Percentiles rank a stretch among this genome's conserved stretches.
Conservation (phyloP, 2,888 invertebrate species). For the Lutraria lutraria region DNA sequence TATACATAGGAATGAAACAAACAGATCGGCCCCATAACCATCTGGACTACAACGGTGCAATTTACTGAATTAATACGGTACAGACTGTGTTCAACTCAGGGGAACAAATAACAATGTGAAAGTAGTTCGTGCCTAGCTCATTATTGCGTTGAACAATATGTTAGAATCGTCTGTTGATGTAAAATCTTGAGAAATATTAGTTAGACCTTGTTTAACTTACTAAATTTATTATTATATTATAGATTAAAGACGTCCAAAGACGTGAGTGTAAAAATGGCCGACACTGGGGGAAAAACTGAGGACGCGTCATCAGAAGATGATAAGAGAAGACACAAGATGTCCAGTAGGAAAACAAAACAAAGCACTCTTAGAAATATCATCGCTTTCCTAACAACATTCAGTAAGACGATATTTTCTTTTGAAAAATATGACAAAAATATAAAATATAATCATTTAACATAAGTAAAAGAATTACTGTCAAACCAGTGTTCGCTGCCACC, state of each 20-base stretch:
- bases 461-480: too few species aligned
- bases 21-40: neutral
- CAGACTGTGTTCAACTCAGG: too few species aligned
- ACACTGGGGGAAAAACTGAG: neutral
- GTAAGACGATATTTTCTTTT: neutral
- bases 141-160: neutral
- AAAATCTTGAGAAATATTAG: neutral
- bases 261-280: neutral
- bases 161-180: neutral
- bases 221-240: neutral
- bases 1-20: neutral
- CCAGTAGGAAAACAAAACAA: constrained; percentile 4
- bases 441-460: neutral
- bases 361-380: neutral
- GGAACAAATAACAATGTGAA: neutral
- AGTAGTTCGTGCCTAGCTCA: neutral
- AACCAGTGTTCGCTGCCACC: too few species aligned
- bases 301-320: neutral
- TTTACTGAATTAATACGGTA: neutral
- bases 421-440: neutral
- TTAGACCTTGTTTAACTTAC: neutral
- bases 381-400: constrained; percentile 22
- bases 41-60: neutral
- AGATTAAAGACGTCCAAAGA: neutral
- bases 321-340: neutral